A percentile compares a stretch with the other conserved stretches of the same genome.
phyloP scores from a whole-genome alignment of 2,113 vertebrate species.

The Empidonax traillii region DNA sequence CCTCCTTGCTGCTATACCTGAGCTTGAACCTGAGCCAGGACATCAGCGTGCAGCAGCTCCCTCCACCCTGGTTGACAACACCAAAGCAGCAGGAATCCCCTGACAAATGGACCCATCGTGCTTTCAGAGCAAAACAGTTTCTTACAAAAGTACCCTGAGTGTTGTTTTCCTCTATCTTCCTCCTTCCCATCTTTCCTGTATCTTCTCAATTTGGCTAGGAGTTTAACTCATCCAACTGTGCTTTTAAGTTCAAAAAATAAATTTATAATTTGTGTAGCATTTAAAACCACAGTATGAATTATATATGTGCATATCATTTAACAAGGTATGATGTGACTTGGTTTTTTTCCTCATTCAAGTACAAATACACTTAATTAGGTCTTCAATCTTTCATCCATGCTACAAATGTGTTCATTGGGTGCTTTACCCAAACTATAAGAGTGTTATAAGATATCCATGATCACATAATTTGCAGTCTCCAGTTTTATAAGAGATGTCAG shows the following conservation, averaged over 20 bases:
- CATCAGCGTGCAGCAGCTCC: fast-evolving
- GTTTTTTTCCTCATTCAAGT: neutral
- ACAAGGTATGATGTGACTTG: neutral
- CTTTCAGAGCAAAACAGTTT: neutral
- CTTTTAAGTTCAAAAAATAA: neutral
- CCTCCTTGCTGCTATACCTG: neutral
- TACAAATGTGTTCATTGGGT: neutral
- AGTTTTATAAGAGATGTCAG: neutral
- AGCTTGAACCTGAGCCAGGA: neutral
- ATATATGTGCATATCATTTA: neutral
- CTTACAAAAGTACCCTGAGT: neutral
- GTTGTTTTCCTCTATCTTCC: neutral
- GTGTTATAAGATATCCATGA: neutral
- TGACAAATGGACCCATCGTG: fast-evolving
- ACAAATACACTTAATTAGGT: neutral
- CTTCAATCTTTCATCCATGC: neutral
- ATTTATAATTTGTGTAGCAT: neutral
- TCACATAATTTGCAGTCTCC: neutral
- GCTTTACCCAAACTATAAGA: neutral
- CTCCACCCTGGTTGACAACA: neutral
- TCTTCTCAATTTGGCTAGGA: neutral
- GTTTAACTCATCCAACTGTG: neutral
- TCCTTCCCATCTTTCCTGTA: neutral
- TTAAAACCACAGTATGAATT: neutral
- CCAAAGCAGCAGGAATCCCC: neutral